A percentile compares a stretch with the other conserved stretches of the same genome.
Conservation (phyloP, 2,888 invertebrate genomes). For the Agonopterix alstromeriana region DNA sequence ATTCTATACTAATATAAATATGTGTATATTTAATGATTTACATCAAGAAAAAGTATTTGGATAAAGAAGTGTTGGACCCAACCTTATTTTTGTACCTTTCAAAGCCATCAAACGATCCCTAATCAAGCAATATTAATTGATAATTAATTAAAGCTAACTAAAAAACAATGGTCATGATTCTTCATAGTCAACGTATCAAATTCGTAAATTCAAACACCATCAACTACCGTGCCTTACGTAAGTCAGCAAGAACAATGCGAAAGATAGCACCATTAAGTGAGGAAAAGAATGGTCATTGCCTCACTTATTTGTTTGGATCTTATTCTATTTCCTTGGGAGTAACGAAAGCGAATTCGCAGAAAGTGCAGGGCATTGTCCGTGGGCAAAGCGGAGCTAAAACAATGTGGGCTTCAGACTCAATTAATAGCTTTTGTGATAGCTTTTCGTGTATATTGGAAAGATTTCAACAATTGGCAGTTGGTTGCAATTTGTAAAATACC, state of each 20-base stretch:
- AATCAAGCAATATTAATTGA: background rate
- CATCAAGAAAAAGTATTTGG: no score
- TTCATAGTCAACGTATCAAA: constrained; percentile 45
- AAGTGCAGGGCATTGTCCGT: constrained; percentile 44
- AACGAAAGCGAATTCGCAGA: constrained; percentile 48
- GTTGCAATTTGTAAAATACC: no score
- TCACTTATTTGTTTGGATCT: constrained; percentile 57
- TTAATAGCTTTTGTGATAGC: constrained; percentile 27
- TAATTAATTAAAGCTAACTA: background rate
- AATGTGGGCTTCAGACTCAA: constrained; percentile 17
- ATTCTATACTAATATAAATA: no score
- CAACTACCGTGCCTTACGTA: constrained; percentile 61
- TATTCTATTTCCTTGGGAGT: constrained; percentile 49
- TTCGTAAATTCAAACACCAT: constrained; percentile 53
- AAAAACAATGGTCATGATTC: constrained; percentile 26
- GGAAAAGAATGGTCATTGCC: constrained; percentile 66
- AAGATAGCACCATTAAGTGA: constrained; percentile 60
- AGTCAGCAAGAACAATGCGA: constrained; percentile 57
- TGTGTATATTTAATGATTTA: no score
- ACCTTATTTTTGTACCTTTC: no score
- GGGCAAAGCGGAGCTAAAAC: constrained; percentile 18
- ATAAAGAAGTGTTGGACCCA: no score
- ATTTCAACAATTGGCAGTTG: no score
- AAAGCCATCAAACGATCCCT: no score
- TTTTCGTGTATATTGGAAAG: constrained; percentile 2